A percentile compares a stretch with the other conserved stretches of the same genome.
Conservation (phyloP, 1,140 invertebrate genomes). For the Hylaeus volcanicus region DNA sequence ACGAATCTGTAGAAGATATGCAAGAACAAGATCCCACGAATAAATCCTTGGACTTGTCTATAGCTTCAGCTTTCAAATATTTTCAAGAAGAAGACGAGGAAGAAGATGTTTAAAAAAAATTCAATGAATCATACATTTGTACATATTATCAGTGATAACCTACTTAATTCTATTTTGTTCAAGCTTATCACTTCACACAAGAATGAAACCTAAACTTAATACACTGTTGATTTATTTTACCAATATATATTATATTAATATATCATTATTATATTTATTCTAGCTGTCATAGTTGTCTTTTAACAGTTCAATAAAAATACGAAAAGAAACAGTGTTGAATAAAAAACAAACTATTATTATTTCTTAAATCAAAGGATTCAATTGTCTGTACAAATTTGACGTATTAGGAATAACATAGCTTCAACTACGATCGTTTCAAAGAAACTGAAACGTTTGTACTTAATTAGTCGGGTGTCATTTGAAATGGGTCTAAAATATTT, state of each 20-base stretch:
- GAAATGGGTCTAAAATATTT: slow-evolving; percentile 54
- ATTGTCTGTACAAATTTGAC: slow-evolving; percentile 65
- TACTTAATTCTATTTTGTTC: not conserved
- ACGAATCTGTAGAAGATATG: not conserved
- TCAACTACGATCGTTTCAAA: slow-evolving; percentile 32
- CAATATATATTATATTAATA: slow-evolving; percentile 1
- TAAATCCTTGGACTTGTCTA: slow-evolving; percentile 47
- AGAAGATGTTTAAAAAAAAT: slow-evolving; percentile 25
- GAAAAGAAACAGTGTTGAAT: slow-evolving; percentile 31
- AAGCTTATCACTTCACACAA: not conserved
- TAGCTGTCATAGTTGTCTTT: slow-evolving; percentile 11
- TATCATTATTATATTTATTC: not conserved
- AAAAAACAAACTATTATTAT: slow-evolving; percentile 64
- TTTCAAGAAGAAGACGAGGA: slow-evolving; percentile 69
- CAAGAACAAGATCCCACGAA: not conserved
- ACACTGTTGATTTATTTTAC: slow-evolving; percentile 16
- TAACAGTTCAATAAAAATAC: slow-evolving; percentile 32
- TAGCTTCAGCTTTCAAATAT: slow-evolving; percentile 6
- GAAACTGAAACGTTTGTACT: slow-evolving; percentile 39
- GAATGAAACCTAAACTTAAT: not conserved
- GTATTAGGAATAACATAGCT: slow-evolving; percentile 30
- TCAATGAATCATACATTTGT: slow-evolving; percentile 15
- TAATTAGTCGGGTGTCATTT: slow-evolving; percentile 57
- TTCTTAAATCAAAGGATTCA: slow-evolving; percentile 56
- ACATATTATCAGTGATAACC: not conserved